These are phyloP conservation scores for Heliocidaris erythrogramma DNA, from an alignment of 35 echinoderm and acorn worm species.

Conservation along the genomic window DNA sequence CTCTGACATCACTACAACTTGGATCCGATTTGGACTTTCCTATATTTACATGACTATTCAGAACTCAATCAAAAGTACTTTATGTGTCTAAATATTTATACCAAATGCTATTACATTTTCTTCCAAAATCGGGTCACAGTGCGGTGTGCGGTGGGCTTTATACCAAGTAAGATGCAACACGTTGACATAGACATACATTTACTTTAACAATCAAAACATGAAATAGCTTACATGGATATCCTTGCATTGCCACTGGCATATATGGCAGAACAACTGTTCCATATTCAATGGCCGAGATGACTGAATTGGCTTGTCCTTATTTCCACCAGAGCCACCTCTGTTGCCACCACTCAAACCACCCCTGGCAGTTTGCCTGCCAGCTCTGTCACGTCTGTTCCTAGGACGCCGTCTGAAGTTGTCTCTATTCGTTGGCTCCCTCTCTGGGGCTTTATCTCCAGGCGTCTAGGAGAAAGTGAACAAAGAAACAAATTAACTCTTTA, in stretches of 20 bases:
- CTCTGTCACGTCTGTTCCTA: not conserved
- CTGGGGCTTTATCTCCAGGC: not conserved
- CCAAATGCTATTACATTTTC: too few relatives aligned
- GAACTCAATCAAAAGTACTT: too few relatives aligned
- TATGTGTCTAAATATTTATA: too few relatives aligned
- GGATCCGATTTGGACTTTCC: too few relatives aligned
- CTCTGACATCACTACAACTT: too few relatives aligned
- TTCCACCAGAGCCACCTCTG: not conserved
- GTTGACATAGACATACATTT: not conserved
- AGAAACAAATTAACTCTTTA: too few relatives aligned
- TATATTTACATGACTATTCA: too few relatives aligned
- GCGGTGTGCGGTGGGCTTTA: too few relatives aligned
- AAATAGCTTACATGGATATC: not conserved
- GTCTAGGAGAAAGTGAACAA: not conserved
- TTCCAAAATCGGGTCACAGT: too few relatives aligned
- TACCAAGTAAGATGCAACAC: not conserved
- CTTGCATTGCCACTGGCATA: conserved; percentile 30
- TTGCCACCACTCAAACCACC: not conserved
- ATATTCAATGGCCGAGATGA: not conserved
- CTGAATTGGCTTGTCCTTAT: not conserved
- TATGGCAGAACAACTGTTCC: conserved; percentile 15
- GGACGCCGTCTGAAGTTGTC: not conserved
- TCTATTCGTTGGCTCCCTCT: not conserved
- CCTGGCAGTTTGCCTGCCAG: not conserved
- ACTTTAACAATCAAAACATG: not conserved